Evolutionary conservation across 2,888 invertebrate species (phyloP).

Genomic region (Zele albiditarsus): DNA sequence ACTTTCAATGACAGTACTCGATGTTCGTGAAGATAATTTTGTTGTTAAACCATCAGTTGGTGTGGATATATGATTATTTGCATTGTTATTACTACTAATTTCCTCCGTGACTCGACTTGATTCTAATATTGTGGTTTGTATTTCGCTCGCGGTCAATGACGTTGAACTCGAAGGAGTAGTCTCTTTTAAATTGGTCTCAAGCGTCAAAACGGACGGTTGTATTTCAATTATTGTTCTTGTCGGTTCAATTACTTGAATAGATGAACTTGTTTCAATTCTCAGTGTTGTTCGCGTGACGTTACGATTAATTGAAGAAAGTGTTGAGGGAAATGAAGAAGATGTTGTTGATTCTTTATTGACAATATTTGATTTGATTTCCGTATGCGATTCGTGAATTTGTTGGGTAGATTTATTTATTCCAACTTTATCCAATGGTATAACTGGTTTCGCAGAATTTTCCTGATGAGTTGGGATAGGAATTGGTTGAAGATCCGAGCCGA

Average conservation of each 20-base stretch:
- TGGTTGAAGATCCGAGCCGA: slow-evolving; percentile 58
- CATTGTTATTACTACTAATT: slow-evolving; percentile 40
- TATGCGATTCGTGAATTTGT: slow-evolving; percentile 22
- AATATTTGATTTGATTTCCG: slow-evolving; percentile 40
- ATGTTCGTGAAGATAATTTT: slow-evolving; percentile 52
- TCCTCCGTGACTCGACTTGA: slow-evolving; percentile 42
- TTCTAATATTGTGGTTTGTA: slow-evolving; percentile 55
- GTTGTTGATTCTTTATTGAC: slow-evolving; percentile 28
- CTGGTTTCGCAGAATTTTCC: slow-evolving; percentile 46
- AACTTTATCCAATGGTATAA: slow-evolving; percentile 47
- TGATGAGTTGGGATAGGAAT: slow-evolving; percentile 57
- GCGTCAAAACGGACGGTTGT: slow-evolving; percentile 54
- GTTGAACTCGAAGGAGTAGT: slow-evolving; percentile 39
- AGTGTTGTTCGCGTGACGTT: slow-evolving; percentile 58
- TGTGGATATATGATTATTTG: slow-evolving; percentile 57
- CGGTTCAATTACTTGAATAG: slow-evolving; percentile 65
- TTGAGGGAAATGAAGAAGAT: neutral
- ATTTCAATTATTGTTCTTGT: slow-evolving; percentile 56
- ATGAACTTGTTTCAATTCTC: slow-evolving; percentile 67
- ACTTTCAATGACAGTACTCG: slow-evolving; percentile 44
- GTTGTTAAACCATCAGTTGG: slow-evolving; percentile 72
- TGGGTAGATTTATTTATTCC: slow-evolving; percentile 41
- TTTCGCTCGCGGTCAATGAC: slow-evolving; percentile 52
- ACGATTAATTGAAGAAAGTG: slow-evolving; percentile 44
- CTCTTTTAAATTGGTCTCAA: slow-evolving; percentile 45